phyloP scores from a whole-genome alignment of 1,140 invertebrate species.

The Sarcophaga peregrina region DNA sequence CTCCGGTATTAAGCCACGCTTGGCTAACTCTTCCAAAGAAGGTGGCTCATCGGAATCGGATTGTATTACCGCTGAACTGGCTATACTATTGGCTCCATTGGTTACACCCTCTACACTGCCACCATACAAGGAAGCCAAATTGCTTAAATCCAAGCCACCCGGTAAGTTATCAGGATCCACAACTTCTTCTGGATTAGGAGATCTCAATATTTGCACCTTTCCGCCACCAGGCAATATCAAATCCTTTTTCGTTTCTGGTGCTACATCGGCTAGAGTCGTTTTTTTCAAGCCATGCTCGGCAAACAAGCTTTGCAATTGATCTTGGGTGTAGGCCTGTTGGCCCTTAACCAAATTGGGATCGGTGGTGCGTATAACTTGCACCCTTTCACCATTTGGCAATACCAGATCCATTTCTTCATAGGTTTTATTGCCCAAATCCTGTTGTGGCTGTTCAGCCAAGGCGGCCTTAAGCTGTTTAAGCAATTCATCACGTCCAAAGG shows the following conservation, averaged over 20 bases:
- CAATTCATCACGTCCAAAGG: slow-evolving; percentile 71
- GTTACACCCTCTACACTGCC: slow-evolving; percentile 59
- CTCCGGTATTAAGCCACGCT: slow-evolving; percentile 77
- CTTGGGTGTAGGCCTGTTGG: slow-evolving; percentile 61
- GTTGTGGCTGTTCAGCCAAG: slow-evolving; percentile 73
- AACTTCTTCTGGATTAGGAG: slow-evolving; percentile 69
- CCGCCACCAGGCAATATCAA: slow-evolving; percentile 78
- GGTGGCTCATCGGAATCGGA: slow-evolving; percentile 65
- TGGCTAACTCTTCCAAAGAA: slow-evolving; percentile 79
- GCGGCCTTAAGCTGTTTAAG: slow-evolving; percentile 78
- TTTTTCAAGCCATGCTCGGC: slow-evolving; percentile 58
- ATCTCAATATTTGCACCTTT: slow-evolving; percentile 77
- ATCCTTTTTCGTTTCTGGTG: slow-evolving; percentile 71
- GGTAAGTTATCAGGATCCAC: slow-evolving; percentile 53
- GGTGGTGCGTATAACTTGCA: slow-evolving; percentile 76
- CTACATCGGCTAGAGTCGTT: slow-evolving; percentile 55
- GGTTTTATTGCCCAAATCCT: slow-evolving; percentile 74
- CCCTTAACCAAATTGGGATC: slow-evolving; percentile 73
- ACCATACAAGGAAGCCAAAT: slow-evolving; percentile 58
- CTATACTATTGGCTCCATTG: slow-evolving; percentile 62
- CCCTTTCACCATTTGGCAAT: slow-evolving; percentile 78
- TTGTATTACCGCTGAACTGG: slow-evolving; percentile 66
- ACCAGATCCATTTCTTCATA: slow-evolving; percentile 79
- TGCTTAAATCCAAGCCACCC: slow-evolving; percentile 61
- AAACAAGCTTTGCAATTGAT: slow-evolving; percentile 58